Evolutionary conservation across 2,797 vertebrate genomes (phyloP).

Genomic region (Jordanella pulchra): DNA sequence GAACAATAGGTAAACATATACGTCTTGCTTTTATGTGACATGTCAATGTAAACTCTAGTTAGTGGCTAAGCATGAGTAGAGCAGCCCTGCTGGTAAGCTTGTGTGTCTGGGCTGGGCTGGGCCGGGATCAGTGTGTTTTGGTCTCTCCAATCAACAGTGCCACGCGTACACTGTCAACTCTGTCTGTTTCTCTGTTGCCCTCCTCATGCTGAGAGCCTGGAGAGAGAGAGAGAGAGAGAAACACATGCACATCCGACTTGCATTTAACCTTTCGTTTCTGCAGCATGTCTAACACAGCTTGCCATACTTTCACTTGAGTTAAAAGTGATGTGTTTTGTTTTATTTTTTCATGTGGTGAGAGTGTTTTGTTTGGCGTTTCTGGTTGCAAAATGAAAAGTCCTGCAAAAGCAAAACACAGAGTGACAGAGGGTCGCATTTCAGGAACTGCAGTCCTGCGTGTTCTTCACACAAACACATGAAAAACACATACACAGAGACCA

Average conservation of each 20-base stretch:
- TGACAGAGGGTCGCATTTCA: background rate
- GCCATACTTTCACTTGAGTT: conserved; percentile 3
- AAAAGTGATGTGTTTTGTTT: background rate
- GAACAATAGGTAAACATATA: conserved; percentile 90
- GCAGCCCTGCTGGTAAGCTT: conserved; percentile 8
- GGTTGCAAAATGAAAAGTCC: conserved; percentile 24
- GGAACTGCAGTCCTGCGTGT: background rate
- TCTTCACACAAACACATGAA: background rate
- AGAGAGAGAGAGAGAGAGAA: background rate
- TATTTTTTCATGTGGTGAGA: conserved; percentile 44
- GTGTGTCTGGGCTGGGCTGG: conserved; percentile 70
- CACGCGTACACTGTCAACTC: conserved; percentile 91
- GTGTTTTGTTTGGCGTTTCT: conserved; percentile 19
- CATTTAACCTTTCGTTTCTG: conserved; percentile 29
- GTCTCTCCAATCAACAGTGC: conserved; percentile 89
- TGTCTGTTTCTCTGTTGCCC: conserved; percentile 32
- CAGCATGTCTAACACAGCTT: conserved; percentile 18
- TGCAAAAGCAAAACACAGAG: background rate
- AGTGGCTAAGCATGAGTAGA: background rate
- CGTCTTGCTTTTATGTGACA: background rate
- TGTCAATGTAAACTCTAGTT: background rate
- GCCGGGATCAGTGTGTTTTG: conserved; percentile 90
- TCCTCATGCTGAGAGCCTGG: background rate
- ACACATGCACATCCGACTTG: conserved; percentile 4
- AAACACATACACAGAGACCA: background rate